Evolutionary conservation across 1,140 invertebrate species (phyloP).

Genomic region (Epicauta chinensis): DNA sequence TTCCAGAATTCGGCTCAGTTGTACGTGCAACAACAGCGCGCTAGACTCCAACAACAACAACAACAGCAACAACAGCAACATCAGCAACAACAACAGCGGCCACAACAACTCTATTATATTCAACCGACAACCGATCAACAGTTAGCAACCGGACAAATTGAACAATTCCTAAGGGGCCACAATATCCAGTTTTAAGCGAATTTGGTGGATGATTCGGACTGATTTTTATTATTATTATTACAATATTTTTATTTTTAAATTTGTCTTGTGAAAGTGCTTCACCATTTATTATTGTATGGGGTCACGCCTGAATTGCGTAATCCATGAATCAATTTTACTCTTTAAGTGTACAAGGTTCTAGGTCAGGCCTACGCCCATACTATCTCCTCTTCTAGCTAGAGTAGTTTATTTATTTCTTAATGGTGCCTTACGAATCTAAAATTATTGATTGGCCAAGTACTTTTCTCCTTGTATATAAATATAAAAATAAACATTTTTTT

Average conservation of each 20-base stretch:
- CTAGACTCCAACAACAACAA: constrained; percentile 44
- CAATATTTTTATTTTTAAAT: too few species aligned
- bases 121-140: constrained; percentile 45
- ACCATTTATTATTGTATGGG: not conserved
- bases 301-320: constrained; percentile 8
- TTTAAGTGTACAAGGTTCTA: too few species aligned
- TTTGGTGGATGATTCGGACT: constrained; percentile 16
- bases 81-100: constrained; percentile 41
- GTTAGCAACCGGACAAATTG: constrained; percentile 57
- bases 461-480: too few species aligned
- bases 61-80: constrained; percentile 40
- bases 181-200: constrained; percentile 61
- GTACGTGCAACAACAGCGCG: constrained; percentile 62
- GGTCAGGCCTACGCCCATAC: too few species aligned
- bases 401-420: too few species aligned
- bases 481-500: too few species aligned
- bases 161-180: constrained; percentile 70
- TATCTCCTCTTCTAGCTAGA: too few species aligned
- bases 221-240: not conserved
- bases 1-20: constrained; percentile 68
- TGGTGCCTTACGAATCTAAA: too few species aligned
- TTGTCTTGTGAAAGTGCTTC: constrained; percentile 14
- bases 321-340: too few species aligned
- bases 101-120: constrained; percentile 57
- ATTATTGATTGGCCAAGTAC: too few species aligned